Percentiles rank a stretch among this genome's conserved stretches.
Evolutionary conservation across 23 tunicate species (phyloP).

Genomic region (Diplosoma virens): DNA sequence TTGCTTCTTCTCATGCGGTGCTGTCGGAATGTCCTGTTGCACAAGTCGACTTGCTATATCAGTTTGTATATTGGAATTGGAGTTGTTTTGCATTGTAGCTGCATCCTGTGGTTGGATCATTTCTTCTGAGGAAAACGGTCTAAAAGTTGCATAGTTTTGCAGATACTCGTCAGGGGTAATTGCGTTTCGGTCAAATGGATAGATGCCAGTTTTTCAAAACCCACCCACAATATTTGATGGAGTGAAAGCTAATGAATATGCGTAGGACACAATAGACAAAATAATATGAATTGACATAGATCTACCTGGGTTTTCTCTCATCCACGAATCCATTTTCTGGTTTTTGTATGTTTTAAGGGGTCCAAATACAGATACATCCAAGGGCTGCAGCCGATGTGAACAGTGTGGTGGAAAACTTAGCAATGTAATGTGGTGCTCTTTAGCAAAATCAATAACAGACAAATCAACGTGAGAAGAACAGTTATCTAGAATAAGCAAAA

Average conservation of each 20-base stretch:
- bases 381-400: constrained; percentile 29
- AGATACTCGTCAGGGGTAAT: constrained; percentile 1
- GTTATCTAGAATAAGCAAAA: constrained; percentile 20
- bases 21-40: neutral
- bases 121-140: neutral
- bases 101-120: neutral
- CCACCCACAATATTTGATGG: constrained; percentile 3
- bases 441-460: constrained; percentile 13
- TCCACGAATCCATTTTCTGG: constrained; percentile 15
- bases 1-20: neutral
- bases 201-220: constrained; percentile 7
- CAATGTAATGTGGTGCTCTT: neutral
- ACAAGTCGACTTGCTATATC: neutral
- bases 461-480: constrained; percentile 7
- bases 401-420: constrained; percentile 25
- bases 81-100: neutral
- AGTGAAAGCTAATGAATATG: neutral
- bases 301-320: constrained; percentile 21
- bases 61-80: neutral
- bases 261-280: constrained; percentile 1
- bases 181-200: constrained; percentile 5
- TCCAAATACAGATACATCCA: constrained; percentile 21
- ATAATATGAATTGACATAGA: constrained; percentile 21
- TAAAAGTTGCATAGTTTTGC: neutral
- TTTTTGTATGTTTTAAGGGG: neutral